Conservation (phyloP, 2,797 vertebrate genomes). For the Eulemur mongoz region DNA sequence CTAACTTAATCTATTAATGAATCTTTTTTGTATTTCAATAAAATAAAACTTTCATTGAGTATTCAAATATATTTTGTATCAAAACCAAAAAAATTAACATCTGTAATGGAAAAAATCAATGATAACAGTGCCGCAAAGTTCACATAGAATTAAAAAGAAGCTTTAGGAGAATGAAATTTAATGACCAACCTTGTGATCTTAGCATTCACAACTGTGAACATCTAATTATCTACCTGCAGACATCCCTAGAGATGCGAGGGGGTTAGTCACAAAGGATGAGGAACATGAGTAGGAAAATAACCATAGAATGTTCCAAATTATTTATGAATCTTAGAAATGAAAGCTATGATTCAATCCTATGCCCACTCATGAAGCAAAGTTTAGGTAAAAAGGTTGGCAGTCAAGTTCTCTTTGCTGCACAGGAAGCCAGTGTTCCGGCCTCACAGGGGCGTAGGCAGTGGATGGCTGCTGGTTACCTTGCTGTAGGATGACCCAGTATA, state of each 20-base stretch:
- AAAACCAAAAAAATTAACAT: constrained; percentile 42
- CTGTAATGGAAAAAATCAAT: background rate
- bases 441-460: background rate
- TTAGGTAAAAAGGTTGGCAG: background rate
- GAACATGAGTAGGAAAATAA: background rate
- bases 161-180: background rate
- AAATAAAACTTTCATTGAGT: background rate
- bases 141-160: background rate
- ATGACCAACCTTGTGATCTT: background rate
- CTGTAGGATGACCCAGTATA: background rate
- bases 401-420: background rate
- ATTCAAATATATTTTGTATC: constrained; percentile 11
- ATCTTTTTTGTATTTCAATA: background rate
- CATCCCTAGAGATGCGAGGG: background rate
- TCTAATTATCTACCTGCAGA: background rate
- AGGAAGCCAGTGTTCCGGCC: background rate
- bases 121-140: background rate
- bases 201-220: background rate
- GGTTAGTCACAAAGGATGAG: background rate
- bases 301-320: background rate
- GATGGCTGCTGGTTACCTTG: background rate
- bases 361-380: background rate
- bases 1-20: background rate
- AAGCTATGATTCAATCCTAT: constrained; percentile 2
- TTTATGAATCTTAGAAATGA: background rate